phyloP scores from a whole-genome alignment of 2,888 invertebrate species.

The Prenolepis imparis region DNA sequence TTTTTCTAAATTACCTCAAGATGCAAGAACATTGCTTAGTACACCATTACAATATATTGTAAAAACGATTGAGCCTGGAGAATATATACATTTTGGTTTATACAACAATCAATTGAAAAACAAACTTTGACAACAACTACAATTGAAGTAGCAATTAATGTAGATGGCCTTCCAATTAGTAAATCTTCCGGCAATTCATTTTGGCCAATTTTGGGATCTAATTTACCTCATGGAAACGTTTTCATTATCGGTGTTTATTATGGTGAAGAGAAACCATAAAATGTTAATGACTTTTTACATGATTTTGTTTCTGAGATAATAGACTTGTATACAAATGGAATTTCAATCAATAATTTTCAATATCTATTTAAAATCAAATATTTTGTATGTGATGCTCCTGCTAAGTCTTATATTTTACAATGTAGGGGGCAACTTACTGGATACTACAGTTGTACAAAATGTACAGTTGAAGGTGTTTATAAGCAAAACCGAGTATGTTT shows the following conservation, averaged over 20 bases:
- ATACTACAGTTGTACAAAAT: slow-evolving; percentile 62
- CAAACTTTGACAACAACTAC: background rate
- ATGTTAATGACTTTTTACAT: slow-evolving; percentile 15
- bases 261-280: slow-evolving; percentile 1
- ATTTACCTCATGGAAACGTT: background rate
- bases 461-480: slow-evolving; percentile 55
- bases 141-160: slow-evolving; percentile 11
- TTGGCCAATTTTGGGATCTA: slow-evolving; percentile 19
- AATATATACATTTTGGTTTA: slow-evolving; percentile 16
- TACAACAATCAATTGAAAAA: background rate
- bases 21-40: slow-evolving; percentile 6
- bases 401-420: slow-evolving; percentile 63
- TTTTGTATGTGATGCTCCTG: slow-evolving; percentile 62
- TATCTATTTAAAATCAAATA: slow-evolving; percentile 18
- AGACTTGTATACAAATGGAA: background rate
- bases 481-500: slow-evolving; percentile 1
- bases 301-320: background rate
- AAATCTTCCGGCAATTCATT: slow-evolving; percentile 1
- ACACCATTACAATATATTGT: slow-evolving; percentile 16
- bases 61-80: background rate
- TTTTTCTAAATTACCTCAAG: background rate
- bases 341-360: background rate
- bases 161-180: background rate
- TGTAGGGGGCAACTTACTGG: slow-evolving; percentile 62
- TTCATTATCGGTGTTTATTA: slow-evolving; percentile 18